phyloP scores from a whole-genome alignment of 2,888 invertebrate genomes.

The Euspilapteryx auroguttella region DNA sequence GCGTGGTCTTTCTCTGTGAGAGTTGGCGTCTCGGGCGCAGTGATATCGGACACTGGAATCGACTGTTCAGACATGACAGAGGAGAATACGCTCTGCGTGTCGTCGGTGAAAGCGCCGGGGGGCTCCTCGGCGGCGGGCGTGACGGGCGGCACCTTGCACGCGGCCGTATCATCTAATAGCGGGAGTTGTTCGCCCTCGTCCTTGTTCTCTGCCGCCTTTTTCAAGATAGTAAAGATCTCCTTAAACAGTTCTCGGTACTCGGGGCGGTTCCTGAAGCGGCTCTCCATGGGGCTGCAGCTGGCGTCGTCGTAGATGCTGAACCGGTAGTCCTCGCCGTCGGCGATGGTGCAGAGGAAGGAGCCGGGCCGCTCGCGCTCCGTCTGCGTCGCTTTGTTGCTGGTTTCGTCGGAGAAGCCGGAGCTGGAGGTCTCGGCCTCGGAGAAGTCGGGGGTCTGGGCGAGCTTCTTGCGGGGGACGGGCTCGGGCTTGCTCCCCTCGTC shows the following conservation, averaged over 20 bases:
- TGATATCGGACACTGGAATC: slow-evolving; percentile 68
- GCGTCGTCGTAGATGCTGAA: slow-evolving; percentile 84
- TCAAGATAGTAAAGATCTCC: slow-evolving; percentile 81
- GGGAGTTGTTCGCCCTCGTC: slow-evolving; percentile 78
- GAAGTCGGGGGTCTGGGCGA: slow-evolving; percentile 78
- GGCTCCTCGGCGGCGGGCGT: slow-evolving; percentile 69
- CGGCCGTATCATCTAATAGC: slow-evolving; percentile 65
- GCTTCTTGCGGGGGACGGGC: slow-evolving; percentile 47
- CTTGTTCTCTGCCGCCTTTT: slow-evolving; percentile 82
- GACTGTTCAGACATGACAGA: slow-evolving; percentile 75
- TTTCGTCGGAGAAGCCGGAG: slow-evolving; percentile 83
- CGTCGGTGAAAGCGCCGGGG: slow-evolving; percentile 68
- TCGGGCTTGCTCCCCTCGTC: slow-evolving; percentile 62
- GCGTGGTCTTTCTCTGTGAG: slow-evolving; percentile 47
- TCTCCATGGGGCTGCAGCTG: slow-evolving; percentile 69
- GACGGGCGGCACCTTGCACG: slow-evolving; percentile 67
- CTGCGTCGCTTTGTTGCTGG: slow-evolving; percentile 80
- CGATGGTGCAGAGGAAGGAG: slow-evolving; percentile 82
- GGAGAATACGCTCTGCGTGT: slow-evolving; percentile 74
- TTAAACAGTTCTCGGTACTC: slow-evolving; percentile 80
- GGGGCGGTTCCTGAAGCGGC: slow-evolving; percentile 79
- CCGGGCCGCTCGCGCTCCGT: slow-evolving; percentile 77
- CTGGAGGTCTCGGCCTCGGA: slow-evolving; percentile 86
- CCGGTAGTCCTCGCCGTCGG: slow-evolving; percentile 83
- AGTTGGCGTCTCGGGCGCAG: slow-evolving; percentile 53